These are phyloP conservation scores for Sterrhoptilus dennistouni DNA, from an alignment of 2,113 vertebrate species.

Conservation along the genomic window DNA sequence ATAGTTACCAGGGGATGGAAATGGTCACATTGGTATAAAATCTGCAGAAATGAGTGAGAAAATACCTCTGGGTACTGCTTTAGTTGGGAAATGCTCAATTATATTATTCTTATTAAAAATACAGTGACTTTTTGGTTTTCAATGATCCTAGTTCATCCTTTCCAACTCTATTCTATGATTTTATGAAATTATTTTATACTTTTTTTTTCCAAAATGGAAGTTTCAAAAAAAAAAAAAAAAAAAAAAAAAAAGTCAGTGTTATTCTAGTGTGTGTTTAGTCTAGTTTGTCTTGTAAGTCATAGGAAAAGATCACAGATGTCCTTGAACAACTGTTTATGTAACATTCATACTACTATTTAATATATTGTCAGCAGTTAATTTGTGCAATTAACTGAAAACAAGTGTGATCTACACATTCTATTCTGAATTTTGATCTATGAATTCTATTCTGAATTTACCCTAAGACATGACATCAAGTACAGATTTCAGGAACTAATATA, in stretches of 20 bases:
- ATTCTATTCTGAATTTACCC: neutral
- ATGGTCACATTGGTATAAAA: neutral
- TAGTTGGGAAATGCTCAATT: neutral
- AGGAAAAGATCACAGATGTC: neutral
- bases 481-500: neutral
- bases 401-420: neutral
- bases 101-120: neutral
- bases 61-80: neutral
- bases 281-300: neutral
- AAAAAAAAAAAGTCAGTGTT: neutral
- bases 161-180: neutral
- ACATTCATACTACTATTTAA: neutral
- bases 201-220: neutral
- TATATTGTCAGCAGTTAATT: neutral
- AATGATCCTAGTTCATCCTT: accelerated
- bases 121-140: neutral
- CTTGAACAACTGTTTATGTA: neutral
- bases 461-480: neutral
- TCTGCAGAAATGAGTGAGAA: neutral
- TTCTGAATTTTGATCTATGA: neutral
- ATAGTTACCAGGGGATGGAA: neutral
- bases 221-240: neutral
- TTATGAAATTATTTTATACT: neutral
- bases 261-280: neutral
- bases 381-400: neutral